These are phyloP conservation scores for Ochlodes sylvanus DNA, from an alignment of 2,888 invertebrate genomes.

Conservation along the genomic window DNA sequence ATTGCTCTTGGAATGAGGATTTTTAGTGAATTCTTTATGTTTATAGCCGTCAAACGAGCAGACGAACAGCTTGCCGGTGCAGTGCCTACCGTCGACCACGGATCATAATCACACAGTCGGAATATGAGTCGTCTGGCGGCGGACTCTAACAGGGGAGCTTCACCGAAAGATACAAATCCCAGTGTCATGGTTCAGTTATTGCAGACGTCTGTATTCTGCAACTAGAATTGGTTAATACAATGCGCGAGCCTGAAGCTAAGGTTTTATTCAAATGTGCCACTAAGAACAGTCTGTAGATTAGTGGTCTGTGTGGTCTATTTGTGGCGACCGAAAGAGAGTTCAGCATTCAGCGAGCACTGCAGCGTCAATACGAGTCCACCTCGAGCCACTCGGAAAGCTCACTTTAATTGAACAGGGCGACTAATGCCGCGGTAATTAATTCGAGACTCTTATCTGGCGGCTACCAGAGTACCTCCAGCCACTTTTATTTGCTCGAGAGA, in stretches of 20 bases:
- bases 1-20: too few species aligned
- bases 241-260: background rate
- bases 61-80: too few species aligned
- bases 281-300: background rate
- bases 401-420: constrained; percentile 34
- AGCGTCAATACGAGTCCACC: constrained; percentile 20
- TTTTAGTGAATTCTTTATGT: too few species aligned
- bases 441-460: constrained; percentile 32
- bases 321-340: background rate
- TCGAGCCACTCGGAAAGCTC: constrained; percentile 18
- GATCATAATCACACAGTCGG: too few species aligned
- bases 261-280: background rate
- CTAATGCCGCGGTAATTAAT: constrained; percentile 35
- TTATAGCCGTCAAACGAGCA: too few species aligned
- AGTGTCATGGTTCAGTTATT: background rate
- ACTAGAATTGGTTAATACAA: too few species aligned
- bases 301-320: background rate
- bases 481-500: constrained; percentile 31
- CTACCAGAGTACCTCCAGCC: background rate
- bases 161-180: too few species aligned
- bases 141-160: too few species aligned
- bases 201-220: too few species aligned
- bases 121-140: too few species aligned
- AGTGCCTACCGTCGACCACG: too few species aligned
- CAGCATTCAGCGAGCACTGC: constrained; percentile 4